phyloP scores from a whole-genome alignment of 37 sponge, comb jelly and placozoan species.

The Crambe crambe region DNA sequence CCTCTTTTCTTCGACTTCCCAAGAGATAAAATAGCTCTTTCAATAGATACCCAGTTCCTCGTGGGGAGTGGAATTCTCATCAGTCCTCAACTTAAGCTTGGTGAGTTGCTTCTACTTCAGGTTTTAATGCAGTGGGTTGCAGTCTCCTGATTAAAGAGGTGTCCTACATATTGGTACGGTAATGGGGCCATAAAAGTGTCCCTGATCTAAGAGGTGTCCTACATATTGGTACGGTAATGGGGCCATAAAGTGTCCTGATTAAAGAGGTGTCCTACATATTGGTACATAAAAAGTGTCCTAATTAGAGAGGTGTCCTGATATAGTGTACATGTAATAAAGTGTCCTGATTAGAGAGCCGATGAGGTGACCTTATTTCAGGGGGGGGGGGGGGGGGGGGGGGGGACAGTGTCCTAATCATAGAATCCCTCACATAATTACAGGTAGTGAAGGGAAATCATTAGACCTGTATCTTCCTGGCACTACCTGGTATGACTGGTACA shows the following conservation, averaged over 20 bases:
- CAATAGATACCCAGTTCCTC: constrained; percentile 84
- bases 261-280: background rate
- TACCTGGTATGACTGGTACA: constrained; percentile 79
- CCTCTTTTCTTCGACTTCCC: constrained; percentile 93
- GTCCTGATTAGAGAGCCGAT: background rate
- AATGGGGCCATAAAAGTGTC: too few relatives aligned
- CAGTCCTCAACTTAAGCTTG: constrained; percentile 70
- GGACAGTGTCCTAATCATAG: too few relatives aligned
- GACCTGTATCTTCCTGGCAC: constrained; percentile 77
- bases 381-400: too few relatives aligned
- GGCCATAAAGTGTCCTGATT: background rate
- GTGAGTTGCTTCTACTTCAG: constrained; percentile 20
- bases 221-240: background rate
- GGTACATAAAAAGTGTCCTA: background rate
- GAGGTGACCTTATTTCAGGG: too few relatives aligned
- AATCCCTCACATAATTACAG: constrained; percentile 1
- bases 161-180: background rate
- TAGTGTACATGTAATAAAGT: too few relatives aligned
- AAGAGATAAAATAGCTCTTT: constrained; percentile 52
- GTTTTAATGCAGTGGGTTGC: background rate
- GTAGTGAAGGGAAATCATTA: constrained; percentile 42
- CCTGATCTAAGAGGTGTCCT: background rate
- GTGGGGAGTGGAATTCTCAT: constrained; percentile 75
- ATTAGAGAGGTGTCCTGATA: background rate
- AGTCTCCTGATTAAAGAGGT: background rate